These are phyloP conservation scores for Helostoma temminkii DNA, from an alignment of 2,797 vertebrate species.

Conservation along the genomic window DNA sequence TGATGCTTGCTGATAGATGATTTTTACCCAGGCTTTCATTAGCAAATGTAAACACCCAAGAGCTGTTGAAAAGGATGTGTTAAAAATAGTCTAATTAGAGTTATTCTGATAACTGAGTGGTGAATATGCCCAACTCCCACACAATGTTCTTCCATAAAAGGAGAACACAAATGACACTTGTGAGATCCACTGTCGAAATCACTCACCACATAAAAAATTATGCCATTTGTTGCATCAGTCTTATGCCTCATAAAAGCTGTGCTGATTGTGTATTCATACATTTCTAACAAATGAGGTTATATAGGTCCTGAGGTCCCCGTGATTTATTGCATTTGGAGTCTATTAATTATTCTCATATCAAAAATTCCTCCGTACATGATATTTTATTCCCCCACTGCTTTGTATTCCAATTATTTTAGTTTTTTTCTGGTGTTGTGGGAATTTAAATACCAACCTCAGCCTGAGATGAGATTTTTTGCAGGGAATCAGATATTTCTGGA, in stretches of 20 bases:
- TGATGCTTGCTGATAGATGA: slow-evolving; percentile 82
- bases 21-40: slow-evolving; percentile 79
- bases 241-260: slow-evolving; percentile 16
- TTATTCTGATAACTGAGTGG: slow-evolving; percentile 74
- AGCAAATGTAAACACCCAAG: slow-evolving; percentile 80
- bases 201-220: slow-evolving; percentile 12
- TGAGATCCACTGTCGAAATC: slow-evolving; percentile 58
- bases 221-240: slow-evolving; percentile 43
- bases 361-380: slow-evolving; percentile 46
- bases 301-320: slow-evolving; percentile 36
- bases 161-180: slow-evolving; percentile 65
- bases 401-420: slow-evolving; percentile 57
- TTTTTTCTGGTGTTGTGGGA: slow-evolving; percentile 44
- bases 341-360: slow-evolving; percentile 58
- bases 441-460: slow-evolving; percentile 64
- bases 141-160: slow-evolving; percentile 63
- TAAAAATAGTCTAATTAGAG: slow-evolving; percentile 86
- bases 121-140: slow-evolving; percentile 74
- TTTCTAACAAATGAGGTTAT: slow-evolving; percentile 41
- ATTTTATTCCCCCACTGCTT: slow-evolving; percentile 26
- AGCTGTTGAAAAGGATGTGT: slow-evolving; percentile 77
- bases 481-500: slow-evolving; percentile 73
- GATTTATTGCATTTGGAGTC: slow-evolving; percentile 58
- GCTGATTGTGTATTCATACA: slow-evolving; percentile 38
- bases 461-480: slow-evolving; percentile 61